These are phyloP conservation scores for Euglossa dilemma DNA, from an alignment of 1,140 invertebrate genomes.

Conservation along the genomic window DNA sequence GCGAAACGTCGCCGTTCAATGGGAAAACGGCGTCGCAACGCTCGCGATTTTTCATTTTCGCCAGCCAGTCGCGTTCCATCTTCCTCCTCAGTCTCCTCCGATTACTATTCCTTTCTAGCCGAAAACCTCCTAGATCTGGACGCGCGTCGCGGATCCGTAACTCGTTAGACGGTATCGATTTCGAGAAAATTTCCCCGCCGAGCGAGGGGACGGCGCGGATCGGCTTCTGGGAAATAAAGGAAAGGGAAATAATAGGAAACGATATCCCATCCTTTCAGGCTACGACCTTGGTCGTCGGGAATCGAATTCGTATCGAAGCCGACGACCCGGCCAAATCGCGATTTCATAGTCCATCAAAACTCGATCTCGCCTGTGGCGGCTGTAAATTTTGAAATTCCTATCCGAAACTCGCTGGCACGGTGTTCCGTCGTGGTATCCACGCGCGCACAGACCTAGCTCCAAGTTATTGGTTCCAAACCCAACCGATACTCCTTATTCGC, in stretches of 20 bases:
- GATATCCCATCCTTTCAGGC: background rate
- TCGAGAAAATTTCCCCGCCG: background rate
- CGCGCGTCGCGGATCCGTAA: too few relatives aligned
- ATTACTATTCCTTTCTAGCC: background rate
- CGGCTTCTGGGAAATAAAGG: background rate
- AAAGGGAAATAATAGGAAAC: background rate
- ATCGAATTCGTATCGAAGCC: conserved; percentile 24
- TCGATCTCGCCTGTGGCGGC: conserved; percentile 50
- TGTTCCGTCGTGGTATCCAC: conserved; percentile 7
- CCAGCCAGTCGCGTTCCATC: conserved; percentile 2
- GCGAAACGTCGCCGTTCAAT: conserved; percentile 44
- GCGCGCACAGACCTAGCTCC: conserved; percentile 2
- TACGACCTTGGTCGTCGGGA: conserved; percentile 33
- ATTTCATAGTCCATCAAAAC: conserved; percentile 68
- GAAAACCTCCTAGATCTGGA: too few relatives aligned
- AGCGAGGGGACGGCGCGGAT: background rate
- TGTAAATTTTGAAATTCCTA: conserved; percentile 64
- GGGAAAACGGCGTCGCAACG: conserved; percentile 32
- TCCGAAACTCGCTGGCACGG: conserved; percentile 22
- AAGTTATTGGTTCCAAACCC: conserved; percentile 57
- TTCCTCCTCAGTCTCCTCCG: background rate
- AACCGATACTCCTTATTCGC: conserved; percentile 40
- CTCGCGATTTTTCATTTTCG: conserved; percentile 46
- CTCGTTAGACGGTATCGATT: background rate
- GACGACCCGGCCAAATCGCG: conserved; percentile 45